A percentile compares a stretch with the other conserved stretches of the same genome.
phyloP scores from a whole-genome alignment of 2,797 vertebrate genomes.

The Moxostoma hubbsi region DNA sequence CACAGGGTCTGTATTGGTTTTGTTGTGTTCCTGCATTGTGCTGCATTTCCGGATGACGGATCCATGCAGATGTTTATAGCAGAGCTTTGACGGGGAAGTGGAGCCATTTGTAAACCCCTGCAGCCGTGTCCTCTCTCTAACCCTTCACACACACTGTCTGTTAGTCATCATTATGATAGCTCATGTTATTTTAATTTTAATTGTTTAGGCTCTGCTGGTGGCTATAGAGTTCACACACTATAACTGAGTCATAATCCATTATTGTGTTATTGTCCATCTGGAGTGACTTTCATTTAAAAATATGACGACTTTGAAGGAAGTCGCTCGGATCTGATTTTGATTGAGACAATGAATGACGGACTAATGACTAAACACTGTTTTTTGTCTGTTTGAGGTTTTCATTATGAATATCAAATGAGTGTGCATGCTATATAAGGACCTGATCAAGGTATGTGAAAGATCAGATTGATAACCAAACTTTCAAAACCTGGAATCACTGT shows the following conservation, averaged over 20 bases:
- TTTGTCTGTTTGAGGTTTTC: too few species aligned
- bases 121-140: background rate
- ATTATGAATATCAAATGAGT: too few species aligned
- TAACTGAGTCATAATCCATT: slow-evolving; percentile 28
- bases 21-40: slow-evolving; percentile 47
- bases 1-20: slow-evolving; percentile 47
- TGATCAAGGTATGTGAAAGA: too few species aligned
- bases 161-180: slow-evolving; percentile 18
- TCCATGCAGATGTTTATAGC: slow-evolving; percentile 34
- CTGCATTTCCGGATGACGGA: slow-evolving; percentile 8
- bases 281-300: background rate
- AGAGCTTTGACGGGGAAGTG: slow-evolving; percentile 2
- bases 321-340: too few species aligned
- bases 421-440: too few species aligned
- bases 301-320: too few species aligned
- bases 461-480: too few species aligned
- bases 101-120: slow-evolving; percentile 21
- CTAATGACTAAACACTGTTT: too few species aligned
- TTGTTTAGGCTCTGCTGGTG: slow-evolving; percentile 1
- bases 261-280: background rate
- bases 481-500: too few species aligned
- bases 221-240: slow-evolving; percentile 18
- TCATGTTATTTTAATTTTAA: slow-evolving; percentile 7
- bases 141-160: slow-evolving; percentile 3
- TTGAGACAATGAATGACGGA: too few species aligned